Conservation (phyloP, 2,888 invertebrate genomes). For the Ryuthela nishihirai region DNA sequence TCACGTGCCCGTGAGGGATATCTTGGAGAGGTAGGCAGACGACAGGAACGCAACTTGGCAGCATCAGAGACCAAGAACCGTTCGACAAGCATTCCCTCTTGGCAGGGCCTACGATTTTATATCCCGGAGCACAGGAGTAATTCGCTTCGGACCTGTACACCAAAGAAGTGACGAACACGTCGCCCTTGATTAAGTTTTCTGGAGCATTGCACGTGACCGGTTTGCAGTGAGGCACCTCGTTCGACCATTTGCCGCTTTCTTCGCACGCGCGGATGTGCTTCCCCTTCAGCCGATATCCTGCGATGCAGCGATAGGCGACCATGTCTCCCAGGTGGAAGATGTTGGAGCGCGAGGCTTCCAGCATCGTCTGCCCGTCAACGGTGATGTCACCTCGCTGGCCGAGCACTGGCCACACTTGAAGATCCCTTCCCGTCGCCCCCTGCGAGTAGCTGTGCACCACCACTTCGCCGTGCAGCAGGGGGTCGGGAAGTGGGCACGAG, state of each 20-base stretch:
- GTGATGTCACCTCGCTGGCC: slow-evolving; percentile 33
- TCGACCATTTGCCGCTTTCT: slow-evolving; percentile 47
- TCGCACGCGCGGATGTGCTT: slow-evolving; percentile 40
- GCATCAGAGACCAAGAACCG: slow-evolving; percentile 28
- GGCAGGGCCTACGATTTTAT: slow-evolving; percentile 26
- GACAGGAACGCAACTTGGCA: slow-evolving; percentile 33
- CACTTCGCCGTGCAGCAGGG: slow-evolving; percentile 24
- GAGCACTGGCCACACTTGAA: slow-evolving; percentile 14
- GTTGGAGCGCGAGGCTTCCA: slow-evolving; percentile 34
- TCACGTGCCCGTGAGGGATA: slow-evolving; percentile 32
- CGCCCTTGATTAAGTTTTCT: slow-evolving; percentile 25
- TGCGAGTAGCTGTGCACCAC: slow-evolving; percentile 29
- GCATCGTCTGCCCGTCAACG: slow-evolving; percentile 33
- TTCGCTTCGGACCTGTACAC: slow-evolving; percentile 21
- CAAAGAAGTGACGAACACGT: slow-evolving; percentile 14
- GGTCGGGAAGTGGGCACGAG: slow-evolving; percentile 31
- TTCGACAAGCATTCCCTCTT: slow-evolving; percentile 24
- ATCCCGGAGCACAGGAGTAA: slow-evolving; percentile 40
- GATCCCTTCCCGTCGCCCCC: slow-evolving; percentile 19
- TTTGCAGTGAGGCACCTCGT: slow-evolving; percentile 42
- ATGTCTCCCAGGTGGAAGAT: slow-evolving; percentile 33
- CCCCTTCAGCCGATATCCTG: slow-evolving; percentile 43
- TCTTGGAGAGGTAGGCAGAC: slow-evolving; percentile 24
- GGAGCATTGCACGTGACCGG: slow-evolving; percentile 26
- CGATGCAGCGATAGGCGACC: slow-evolving; percentile 43